Percentiles rank a stretch among this genome's conserved stretches.
Evolutionary conservation across 1,140 invertebrate genomes (phyloP).

Genomic region (Oryctes rhinoceros): DNA sequence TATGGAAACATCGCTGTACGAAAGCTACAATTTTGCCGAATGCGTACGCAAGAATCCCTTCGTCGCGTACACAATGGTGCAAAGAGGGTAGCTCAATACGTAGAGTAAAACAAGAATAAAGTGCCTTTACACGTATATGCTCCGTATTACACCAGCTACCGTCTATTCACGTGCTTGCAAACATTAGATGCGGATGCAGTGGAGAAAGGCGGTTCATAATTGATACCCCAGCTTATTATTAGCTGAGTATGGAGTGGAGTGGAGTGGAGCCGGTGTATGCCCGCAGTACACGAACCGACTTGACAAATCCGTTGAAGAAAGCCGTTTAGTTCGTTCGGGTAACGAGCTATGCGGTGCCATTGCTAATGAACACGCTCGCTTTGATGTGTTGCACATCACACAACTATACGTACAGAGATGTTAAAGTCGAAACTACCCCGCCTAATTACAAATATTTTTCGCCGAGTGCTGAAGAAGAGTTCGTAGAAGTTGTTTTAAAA

Average conservation of each 20-base stretch:
- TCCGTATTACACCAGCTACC: no score
- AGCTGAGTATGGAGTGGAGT: not conserved
- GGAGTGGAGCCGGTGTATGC: not conserved
- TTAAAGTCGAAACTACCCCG: no score
- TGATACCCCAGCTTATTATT: conserved; percentile 9
- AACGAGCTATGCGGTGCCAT: not conserved
- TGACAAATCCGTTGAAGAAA: conserved; percentile 16
- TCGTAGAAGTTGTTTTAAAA: no score
- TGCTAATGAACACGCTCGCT: not conserved
- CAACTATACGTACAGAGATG: no score
- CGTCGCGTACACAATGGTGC: not conserved
- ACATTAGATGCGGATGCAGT: not conserved
- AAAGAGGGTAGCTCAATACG: no score
- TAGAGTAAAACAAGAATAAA: no score
- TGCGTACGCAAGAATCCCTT: not conserved
- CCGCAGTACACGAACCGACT: not conserved
- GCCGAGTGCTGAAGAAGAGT: no score
- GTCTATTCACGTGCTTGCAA: no score
- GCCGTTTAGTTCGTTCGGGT: not conserved
- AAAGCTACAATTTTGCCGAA: no score
- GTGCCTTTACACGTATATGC: no score
- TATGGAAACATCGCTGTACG: no score
- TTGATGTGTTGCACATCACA: not conserved
- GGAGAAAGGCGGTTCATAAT: not conserved
- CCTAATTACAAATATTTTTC: no score